Conservation (phyloP, 2,113 vertebrate species). For the Nibea coibor region DNA sequence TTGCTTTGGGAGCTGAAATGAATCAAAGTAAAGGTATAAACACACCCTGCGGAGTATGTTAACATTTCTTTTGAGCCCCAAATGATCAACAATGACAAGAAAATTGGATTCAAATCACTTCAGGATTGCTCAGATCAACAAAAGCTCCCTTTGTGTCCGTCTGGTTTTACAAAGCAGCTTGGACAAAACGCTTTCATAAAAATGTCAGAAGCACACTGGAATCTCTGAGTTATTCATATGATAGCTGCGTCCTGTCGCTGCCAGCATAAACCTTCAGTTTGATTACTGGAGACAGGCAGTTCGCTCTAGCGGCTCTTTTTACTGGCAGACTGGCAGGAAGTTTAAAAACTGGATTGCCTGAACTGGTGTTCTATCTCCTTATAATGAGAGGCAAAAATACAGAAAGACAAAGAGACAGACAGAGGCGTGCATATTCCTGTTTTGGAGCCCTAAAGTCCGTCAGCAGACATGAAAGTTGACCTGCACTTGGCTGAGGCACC, state of each 20-base stretch:
- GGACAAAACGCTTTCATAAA: slow-evolving; percentile 53
- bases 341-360: slow-evolving; percentile 56
- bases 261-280: slow-evolving; percentile 71
- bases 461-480: slow-evolving; percentile 63
- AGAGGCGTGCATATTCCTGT: slow-evolving; percentile 35
- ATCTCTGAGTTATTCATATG: slow-evolving; percentile 61
- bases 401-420: slow-evolving; percentile 34
- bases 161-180: slow-evolving; percentile 53
- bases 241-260: slow-evolving; percentile 45
- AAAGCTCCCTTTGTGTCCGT: slow-evolving; percentile 54
- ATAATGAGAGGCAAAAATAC: slow-evolving; percentile 49
- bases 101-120: slow-evolving; percentile 58
- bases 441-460: slow-evolving; percentile 39
- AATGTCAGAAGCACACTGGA: slow-evolving; percentile 41
- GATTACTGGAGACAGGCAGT: slow-evolving; percentile 63
- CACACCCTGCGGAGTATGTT: background rate
- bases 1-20: slow-evolving; percentile 11
- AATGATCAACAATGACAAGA: slow-evolving; percentile 60
- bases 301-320: slow-evolving; percentile 60
- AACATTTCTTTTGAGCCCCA: slow-evolving; percentile 18
- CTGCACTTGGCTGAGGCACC: slow-evolving; percentile 32
- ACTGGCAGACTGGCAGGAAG: slow-evolving; percentile 63
- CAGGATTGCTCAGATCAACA: slow-evolving; percentile 49
- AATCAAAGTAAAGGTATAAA: slow-evolving; percentile 39
- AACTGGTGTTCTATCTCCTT: slow-evolving; percentile 42